Base-by-base conservation (phyloP, 1,140 invertebrate genomes). In the Ctenoplectra terminalis region DNA sequence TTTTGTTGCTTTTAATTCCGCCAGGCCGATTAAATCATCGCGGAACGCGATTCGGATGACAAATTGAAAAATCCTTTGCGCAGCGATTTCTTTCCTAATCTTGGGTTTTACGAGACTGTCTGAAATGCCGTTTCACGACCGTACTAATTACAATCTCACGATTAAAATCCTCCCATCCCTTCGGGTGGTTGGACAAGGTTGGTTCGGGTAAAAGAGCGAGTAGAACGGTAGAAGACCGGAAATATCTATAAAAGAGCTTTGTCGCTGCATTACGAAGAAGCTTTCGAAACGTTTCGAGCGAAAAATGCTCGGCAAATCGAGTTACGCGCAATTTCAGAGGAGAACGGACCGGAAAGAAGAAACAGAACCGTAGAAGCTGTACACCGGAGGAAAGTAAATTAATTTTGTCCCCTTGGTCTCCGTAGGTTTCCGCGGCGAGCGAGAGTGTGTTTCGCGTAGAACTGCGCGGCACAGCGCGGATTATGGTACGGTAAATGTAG, bases 401-500 rank as follows among this genome's bases (percentile, higher is more conserved):
- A 81, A 85, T 81, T 72, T 64, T 43, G 64, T 64, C 46, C 54
- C 69, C 67, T 50, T 43, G 77, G 63, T 81, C 75, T 71, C 56
- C 58, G 43, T 54, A 50, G 50, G 63, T 79, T 71, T 48, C 40
- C 37, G 70, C 50, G 58, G 23, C 26, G 23, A 69, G 29, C 48
- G 34, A 2, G 2, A 34, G 58, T 17, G 48, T 84, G 43, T 85
- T 50, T 70, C 56, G 58, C 58, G 20, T 60, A 34, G 23, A 63
- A 13, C 60, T 31, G 17, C 23, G 17, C 37, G 20, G 31, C 20
- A 15, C 48, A 23, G 43, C 69, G 48, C 78, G 84, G 84, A 86
- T 86, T 86, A 82, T 75, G 71, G 48, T 17, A 26, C 34, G 69
- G 43, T 78, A 86, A 85, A 82, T 73, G 84, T 82, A 74, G 85